A percentile compares a stretch with the other conserved stretches of the same genome.
phyloP scores from a whole-genome alignment of 2,888 invertebrate species.

The Pilophorus perplexus region DNA sequence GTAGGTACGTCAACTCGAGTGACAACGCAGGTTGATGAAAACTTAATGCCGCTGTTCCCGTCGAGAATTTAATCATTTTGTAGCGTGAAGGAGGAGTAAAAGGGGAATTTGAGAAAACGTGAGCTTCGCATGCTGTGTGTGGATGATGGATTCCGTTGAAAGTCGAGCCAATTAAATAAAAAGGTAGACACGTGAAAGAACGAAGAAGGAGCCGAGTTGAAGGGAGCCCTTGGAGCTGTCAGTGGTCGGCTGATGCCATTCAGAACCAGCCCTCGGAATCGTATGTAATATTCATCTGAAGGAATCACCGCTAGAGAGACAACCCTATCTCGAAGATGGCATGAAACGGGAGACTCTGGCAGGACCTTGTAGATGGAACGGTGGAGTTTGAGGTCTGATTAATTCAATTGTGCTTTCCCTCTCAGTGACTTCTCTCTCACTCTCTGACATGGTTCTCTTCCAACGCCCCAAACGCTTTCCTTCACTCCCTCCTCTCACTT shows the following conservation, averaged over 20 bases:
- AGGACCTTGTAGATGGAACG: not conserved
- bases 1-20: no score
- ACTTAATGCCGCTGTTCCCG: no score
- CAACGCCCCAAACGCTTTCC: not conserved
- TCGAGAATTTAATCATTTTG: no score
- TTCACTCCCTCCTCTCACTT: slow-evolving; percentile 3
- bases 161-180: slow-evolving; percentile 18
- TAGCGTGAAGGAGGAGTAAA: no score
- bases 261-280: slow-evolving; percentile 29
- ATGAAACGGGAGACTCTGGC: no score
- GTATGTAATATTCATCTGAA: slow-evolving; percentile 39
- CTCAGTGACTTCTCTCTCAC: not conserved
- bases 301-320: slow-evolving; percentile 34
- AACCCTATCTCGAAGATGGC: slow-evolving; percentile 31
- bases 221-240: slow-evolving; percentile 23
- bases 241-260: slow-evolving; percentile 33
- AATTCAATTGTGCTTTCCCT: slow-evolving; percentile 39
- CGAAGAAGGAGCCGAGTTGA: slow-evolving; percentile 8
- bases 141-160: slow-evolving; percentile 1
- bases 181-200: slow-evolving; percentile 25
- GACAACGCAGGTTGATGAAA: no score
- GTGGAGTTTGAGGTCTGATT: slow-evolving; percentile 39
- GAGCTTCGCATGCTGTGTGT: not conserved
- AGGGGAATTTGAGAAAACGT: not conserved
- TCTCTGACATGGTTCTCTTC: no score